These are phyloP conservation scores for Sebastes jordani DNA, from an alignment of 2,797 vertebrate genomes.

Conservation along the genomic window DNA sequence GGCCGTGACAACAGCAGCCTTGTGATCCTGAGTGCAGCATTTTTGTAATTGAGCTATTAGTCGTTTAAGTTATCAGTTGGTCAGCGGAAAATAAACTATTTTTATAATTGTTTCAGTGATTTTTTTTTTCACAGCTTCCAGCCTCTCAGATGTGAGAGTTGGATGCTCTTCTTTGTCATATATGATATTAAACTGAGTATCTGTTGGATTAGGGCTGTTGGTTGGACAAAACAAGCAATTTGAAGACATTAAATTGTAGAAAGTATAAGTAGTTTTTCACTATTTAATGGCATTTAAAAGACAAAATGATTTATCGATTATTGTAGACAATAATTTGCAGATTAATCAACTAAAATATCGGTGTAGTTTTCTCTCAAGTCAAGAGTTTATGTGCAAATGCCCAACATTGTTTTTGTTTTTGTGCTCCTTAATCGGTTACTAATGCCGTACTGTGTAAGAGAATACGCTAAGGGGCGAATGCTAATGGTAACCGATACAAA, in stretches of 20 bases:
- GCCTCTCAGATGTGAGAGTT: background rate
- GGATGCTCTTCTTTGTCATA: background rate
- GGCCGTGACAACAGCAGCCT: background rate
- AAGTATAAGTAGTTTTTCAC: background rate
- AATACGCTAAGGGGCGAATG: background rate
- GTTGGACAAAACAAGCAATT: background rate
- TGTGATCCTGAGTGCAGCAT: slow-evolving; percentile 13
- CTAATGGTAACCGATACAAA: background rate
- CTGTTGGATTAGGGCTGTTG: background rate
- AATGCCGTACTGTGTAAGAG: background rate
- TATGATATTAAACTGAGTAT: background rate
- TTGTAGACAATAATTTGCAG: background rate
- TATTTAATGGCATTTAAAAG: background rate
- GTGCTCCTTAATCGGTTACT: background rate
- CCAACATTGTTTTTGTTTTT: background rate
- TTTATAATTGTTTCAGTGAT: background rate
- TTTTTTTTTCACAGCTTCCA: background rate
- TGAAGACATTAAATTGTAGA: no score
- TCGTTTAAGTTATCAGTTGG: background rate
- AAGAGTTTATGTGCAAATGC: background rate
- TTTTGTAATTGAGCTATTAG: background rate
- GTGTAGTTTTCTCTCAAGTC: background rate
- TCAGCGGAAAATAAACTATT: background rate
- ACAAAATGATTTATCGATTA: background rate
- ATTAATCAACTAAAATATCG: background rate